A percentile compares a stretch with the other conserved stretches of the same genome.
phyloP scores from a whole-genome alignment of 2,888 invertebrate genomes.

The Ophraella communa region DNA sequence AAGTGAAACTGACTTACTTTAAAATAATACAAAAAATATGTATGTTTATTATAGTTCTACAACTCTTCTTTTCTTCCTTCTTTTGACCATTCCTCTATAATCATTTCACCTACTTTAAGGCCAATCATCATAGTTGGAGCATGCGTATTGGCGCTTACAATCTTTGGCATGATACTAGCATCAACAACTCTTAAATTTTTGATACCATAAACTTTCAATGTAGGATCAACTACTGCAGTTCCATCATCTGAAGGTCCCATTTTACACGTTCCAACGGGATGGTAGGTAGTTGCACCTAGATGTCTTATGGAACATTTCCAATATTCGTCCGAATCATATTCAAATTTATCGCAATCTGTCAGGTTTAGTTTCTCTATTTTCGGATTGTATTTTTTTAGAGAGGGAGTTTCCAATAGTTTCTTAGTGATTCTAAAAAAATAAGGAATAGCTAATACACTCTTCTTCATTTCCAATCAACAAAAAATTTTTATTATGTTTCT shows the following conservation, averaged over 20 bases:
- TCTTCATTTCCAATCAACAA: no score
- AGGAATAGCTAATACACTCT: no score
- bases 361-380: conserved; percentile 36
- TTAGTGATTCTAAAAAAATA: no score
- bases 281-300: conserved; percentile 46
- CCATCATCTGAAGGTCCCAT: conserved; percentile 58
- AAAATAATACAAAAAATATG: no score
- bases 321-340: conserved; percentile 60
- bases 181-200: conserved; percentile 74
- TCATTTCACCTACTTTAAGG: conserved; percentile 61
- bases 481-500: no score
- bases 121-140: conserved; percentile 61
- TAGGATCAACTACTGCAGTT: conserved; percentile 70
- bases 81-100: conserved; percentile 52
- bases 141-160: conserved; percentile 66
- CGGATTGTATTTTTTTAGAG: conserved; percentile 55
- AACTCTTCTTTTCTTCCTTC: no score
- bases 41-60: no score
- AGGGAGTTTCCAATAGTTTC: no score
- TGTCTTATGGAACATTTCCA: conserved; percentile 61
- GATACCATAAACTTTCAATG: conserved; percentile 71
- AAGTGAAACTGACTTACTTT: no score
- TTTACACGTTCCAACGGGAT: conserved; percentile 43
- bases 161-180: conserved; percentile 82
- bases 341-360: conserved; percentile 59